Base-by-base conservation (phyloP, 1,140 invertebrate species). In the Danaus plexippus region DNA sequence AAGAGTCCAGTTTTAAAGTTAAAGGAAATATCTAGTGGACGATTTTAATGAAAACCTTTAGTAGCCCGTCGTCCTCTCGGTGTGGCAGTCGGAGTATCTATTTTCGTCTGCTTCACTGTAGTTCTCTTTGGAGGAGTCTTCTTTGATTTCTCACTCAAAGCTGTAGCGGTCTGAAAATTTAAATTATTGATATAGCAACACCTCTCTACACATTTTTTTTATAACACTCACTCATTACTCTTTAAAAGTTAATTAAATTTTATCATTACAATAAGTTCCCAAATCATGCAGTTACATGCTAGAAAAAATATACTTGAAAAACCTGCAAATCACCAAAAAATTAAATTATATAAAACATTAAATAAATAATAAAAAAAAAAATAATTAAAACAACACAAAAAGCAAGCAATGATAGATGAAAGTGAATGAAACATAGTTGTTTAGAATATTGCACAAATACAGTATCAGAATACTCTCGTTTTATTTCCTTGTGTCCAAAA, bases 351-450 rank as follows among this genome's bases (percentile, higher is more conserved):
- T 10, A 44, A 59, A 59, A 32, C 22, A 32, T 32, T 15, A 63
- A 59, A 54, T 46, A 54, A 63, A 57, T 43, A 53, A 58, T 44
- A 61, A 61, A 56, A 59, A 57, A 59, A 54, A 63, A 61, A 66
- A 66, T 53, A 57, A 22, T 52, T 55, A 43, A 58, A 56, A 22
- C 44, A 66, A 75, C 69, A 75, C 70, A 68, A 71, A 71, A 82
- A 80, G 77, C 77, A 80, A 80, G 79, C 72, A 61, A 80, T 77
- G 76, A 66, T 59, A 57, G 55, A 71, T 79, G 77, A 66, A 52
- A 45, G 67, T 75, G 77, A 61, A 64, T 65, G 58, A 59, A 49
- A 45, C 7, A 32, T 32, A 32, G 22, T 32, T 32, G 5, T 32
- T 32, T 32, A 32, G 5, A 32, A 32, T 32, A 32, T 32, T 32